These are phyloP conservation scores for Gymnarchus niloticus DNA, from an alignment of 2,113 vertebrate species.

Conservation along the genomic window DNA sequence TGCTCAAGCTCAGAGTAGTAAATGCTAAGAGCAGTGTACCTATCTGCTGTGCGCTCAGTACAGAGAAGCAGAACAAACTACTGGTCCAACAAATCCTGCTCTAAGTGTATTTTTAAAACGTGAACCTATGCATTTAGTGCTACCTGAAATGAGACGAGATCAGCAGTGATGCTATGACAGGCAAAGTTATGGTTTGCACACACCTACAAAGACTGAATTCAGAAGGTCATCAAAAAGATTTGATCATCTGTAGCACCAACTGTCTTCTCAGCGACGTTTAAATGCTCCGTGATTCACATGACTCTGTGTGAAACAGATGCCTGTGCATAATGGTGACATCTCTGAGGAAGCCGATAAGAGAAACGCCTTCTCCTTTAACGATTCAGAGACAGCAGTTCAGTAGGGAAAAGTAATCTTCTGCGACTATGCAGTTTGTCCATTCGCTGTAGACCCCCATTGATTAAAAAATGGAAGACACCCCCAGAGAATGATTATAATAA, in stretches of 20 bases:
- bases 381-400: too few species aligned
- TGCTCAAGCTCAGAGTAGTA: neutral
- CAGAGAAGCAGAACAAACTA: neutral
- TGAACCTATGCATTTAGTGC: too few species aligned
- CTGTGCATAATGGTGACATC: too few species aligned
- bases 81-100: neutral
- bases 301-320: too few species aligned
- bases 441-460: too few species aligned
- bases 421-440: too few species aligned
- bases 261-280: neutral
- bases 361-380: too few species aligned
- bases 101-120: neutral
- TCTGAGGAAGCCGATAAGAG: too few species aligned
- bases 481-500: neutral
- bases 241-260: neutral
- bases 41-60: neutral
- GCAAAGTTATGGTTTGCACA: neutral
- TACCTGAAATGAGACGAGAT: too few species aligned
- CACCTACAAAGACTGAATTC: neutral
- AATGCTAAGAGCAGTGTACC: neutral
- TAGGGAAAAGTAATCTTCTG: too few species aligned
- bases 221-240: neutral
- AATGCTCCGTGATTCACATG: too few species aligned
- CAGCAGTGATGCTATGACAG: neutral
- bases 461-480: neutral